Conservation (phyloP, 1,140 invertebrate species). For the Drosophila nannoptera region DNA sequence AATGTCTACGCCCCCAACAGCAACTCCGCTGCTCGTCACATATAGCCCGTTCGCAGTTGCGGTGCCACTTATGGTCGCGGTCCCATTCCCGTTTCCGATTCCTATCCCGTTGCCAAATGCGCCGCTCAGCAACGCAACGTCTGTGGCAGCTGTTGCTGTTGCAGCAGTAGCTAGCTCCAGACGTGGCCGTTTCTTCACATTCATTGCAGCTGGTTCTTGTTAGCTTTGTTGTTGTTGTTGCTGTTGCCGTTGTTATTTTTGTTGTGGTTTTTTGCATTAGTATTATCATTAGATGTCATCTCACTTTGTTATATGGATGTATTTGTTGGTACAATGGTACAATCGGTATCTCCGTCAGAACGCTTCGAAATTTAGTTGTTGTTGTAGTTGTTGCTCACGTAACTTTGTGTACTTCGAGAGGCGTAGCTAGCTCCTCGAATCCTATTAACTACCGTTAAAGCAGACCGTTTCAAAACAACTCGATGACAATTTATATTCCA, state of each 20-base stretch:
- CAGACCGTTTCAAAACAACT: slow-evolving; percentile 13
- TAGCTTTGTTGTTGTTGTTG: slow-evolving; percentile 1
- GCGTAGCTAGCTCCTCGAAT: slow-evolving; percentile 12
- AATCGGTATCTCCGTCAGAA: slow-evolving; percentile 4
- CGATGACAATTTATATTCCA: slow-evolving; percentile 27
- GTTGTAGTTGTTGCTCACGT: slow-evolving; percentile 22
- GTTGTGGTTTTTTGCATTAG: slow-evolving; percentile 4
- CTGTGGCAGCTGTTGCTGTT: slow-evolving; percentile 22
- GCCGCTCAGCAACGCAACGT: slow-evolving; percentile 28
- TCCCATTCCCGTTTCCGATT: slow-evolving; percentile 22
- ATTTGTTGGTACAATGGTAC: background rate
- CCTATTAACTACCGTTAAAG: slow-evolving; percentile 33
- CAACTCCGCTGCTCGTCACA: slow-evolving; percentile 40
- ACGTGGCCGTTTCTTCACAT: slow-evolving; percentile 65
- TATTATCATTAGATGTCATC: slow-evolving; percentile 19
- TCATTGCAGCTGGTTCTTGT: slow-evolving; percentile 43
- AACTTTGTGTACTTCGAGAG: slow-evolving; percentile 20
- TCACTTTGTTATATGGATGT: slow-evolving; percentile 1
- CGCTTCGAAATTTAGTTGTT: background rate
- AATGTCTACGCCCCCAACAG: slow-evolving; percentile 21
- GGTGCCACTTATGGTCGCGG: slow-evolving; percentile 12
- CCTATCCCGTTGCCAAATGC: slow-evolving; percentile 20
- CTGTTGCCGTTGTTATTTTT: slow-evolving; percentile 6
- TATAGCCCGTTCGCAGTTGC: slow-evolving; percentile 45
- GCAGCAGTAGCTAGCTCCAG: slow-evolving; percentile 51